phyloP scores from a whole-genome alignment of 2,113 vertebrate genomes.

The Cottus gobio region DNA sequence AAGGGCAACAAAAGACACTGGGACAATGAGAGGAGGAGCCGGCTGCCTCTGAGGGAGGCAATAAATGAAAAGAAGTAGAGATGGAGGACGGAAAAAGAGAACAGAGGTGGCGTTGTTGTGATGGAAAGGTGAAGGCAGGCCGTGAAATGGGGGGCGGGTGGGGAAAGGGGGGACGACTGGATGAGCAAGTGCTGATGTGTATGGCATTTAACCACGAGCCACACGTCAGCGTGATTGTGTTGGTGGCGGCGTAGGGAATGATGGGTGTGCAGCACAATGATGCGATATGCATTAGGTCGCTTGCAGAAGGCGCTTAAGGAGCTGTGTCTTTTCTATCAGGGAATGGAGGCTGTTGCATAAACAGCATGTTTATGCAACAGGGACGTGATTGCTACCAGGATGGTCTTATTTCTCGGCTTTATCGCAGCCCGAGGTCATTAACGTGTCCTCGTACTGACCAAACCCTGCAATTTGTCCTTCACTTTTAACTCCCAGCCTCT shows the following conservation, averaged over 20 bases:
- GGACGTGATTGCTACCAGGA: not conserved
- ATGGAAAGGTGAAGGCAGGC: constrained; percentile 58
- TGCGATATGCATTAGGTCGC: constrained; percentile 32
- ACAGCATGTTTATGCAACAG: constrained; percentile 31
- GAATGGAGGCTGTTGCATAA: constrained; percentile 32
- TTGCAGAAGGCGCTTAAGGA: constrained; percentile 18
- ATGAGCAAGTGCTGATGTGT: constrained; percentile 39
- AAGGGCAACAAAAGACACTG: constrained; percentile 61
- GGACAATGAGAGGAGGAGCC: constrained; percentile 68
- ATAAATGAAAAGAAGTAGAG: constrained; percentile 49
- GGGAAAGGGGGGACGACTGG: not conserved
- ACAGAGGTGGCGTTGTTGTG: constrained; percentile 49
- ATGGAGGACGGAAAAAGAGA: constrained; percentile 37
- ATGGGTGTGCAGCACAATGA: constrained; percentile 27
- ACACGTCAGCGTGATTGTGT: constrained; percentile 24
- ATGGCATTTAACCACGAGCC: constrained; percentile 42
- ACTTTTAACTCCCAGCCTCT: constrained; percentile 39
- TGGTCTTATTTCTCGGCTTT: constrained; percentile 19
- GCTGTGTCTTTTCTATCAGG: constrained; percentile 48
- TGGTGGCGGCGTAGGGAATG: constrained; percentile 5
- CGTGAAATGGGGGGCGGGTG: not conserved
- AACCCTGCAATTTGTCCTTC: constrained; percentile 50
- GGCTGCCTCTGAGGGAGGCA: constrained; percentile 52
- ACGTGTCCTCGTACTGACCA: constrained; percentile 34
- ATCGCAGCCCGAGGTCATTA: constrained; percentile 52